Evolutionary conservation across 2,113 vertebrate genomes (phyloP).

Genomic region (Probosciger aterrimus): DNA sequence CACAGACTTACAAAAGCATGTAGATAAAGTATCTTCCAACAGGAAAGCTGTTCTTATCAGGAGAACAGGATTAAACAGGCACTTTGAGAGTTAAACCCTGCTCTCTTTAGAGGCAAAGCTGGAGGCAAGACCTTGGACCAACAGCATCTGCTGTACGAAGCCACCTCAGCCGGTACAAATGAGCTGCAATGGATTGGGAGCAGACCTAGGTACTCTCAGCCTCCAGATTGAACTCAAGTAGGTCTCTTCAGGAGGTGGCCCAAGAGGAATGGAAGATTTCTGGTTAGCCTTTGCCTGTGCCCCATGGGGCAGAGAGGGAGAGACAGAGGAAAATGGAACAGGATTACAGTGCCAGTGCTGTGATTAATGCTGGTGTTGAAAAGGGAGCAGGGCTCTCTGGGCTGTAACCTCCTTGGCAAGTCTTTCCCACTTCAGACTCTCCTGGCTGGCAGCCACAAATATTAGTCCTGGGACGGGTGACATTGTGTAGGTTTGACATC

Average conservation of each 20-base stretch:
- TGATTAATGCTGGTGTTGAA: not conserved
- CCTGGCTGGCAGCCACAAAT: not conserved
- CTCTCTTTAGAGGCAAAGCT: not conserved
- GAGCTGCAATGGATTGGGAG: not conserved
- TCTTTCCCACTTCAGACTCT: not conserved
- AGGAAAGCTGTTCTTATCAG: not conserved
- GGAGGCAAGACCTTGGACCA: not conserved
- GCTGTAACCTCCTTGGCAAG: not conserved
- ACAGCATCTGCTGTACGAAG: not conserved
- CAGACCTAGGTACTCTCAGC: not conserved
- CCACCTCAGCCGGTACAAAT: not conserved
- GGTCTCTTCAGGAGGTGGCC: not conserved
- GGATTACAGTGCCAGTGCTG: not conserved
- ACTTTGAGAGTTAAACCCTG: not conserved
- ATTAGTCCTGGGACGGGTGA: not conserved
- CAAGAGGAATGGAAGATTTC: not conserved
- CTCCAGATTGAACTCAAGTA: not conserved
- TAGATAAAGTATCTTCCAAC: not conserved
- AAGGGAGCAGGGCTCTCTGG: not conserved
- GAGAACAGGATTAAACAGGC: not conserved
- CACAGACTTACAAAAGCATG: not conserved
- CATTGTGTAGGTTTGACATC: not conserved
- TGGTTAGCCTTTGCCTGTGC: not conserved
- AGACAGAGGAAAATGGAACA: not conserved
- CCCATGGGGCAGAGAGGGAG: not conserved